A percentile compares a stretch with the other conserved stretches of the same genome.
Evolutionary conservation across 2,113 vertebrate species (phyloP).

Genomic region (Phyllostomus discolor): DNA sequence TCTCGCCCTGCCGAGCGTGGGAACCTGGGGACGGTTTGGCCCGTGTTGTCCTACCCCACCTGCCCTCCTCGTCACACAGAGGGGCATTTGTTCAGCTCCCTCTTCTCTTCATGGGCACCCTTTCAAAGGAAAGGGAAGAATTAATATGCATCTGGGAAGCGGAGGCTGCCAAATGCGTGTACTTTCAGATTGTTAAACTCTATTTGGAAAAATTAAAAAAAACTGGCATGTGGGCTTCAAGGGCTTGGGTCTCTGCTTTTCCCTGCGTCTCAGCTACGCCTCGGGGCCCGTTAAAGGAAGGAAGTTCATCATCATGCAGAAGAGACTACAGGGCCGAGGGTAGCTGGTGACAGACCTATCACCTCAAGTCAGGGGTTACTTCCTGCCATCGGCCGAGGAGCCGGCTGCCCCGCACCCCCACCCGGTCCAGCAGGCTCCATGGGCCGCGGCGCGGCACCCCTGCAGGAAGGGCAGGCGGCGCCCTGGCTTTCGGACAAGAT

Average conservation of each 20-base stretch:
- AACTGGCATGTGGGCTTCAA: not conserved
- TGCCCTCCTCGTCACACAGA: constrained; percentile 7
- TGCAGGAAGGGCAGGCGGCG: not conserved
- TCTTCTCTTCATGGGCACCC: constrained; percentile 34
- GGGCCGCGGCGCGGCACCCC: fast-evolving
- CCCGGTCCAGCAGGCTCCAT: not conserved
- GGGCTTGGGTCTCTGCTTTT: constrained; percentile 11
- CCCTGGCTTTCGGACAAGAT: not conserved
- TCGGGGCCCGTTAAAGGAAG: constrained; percentile 34
- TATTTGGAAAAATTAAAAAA: not conserved
- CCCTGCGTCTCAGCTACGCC: not conserved
- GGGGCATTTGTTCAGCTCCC: not conserved
- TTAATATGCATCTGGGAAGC: constrained; percentile 20
- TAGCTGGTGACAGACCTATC: not conserved
- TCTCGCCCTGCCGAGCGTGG: constrained; percentile 18
- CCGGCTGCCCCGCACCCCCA: not conserved
- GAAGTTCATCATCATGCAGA: not conserved
- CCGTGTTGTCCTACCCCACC: constrained; percentile 2
- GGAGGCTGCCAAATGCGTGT: not conserved
- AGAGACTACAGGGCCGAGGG: not conserved
- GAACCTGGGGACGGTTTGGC: not conserved
- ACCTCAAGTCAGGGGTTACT: not conserved
- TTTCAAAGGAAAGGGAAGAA: constrained; percentile 46
- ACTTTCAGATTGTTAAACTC: not conserved
- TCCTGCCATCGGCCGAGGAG: not conserved